phyloP scores from a whole-genome alignment of 2,888 invertebrate genomes.

The Oligia fasciuncula region DNA sequence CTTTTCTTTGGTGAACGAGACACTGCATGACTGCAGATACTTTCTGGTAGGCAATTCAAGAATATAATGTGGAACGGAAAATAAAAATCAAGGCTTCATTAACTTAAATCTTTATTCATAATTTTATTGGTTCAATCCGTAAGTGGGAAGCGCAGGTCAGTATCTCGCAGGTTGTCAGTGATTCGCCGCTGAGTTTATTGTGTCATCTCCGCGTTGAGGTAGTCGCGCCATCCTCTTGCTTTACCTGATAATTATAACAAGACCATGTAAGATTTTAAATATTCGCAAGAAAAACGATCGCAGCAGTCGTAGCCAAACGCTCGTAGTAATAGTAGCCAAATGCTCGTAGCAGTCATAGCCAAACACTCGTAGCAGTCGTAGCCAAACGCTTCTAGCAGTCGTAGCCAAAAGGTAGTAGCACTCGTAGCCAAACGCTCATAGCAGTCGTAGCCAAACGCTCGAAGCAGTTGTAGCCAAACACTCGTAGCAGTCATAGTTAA shows the following conservation, averaged over 20 bases:
- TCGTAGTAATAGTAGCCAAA: background rate
- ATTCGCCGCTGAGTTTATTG: slow-evolving; percentile 79
- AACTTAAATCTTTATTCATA: background rate
- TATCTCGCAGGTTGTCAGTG: slow-evolving; percentile 50
- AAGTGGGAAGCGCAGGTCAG: slow-evolving; percentile 84
- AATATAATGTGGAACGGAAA: background rate
- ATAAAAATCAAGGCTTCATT: background rate
- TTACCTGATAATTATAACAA: slow-evolving; percentile 29
- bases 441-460: background rate
- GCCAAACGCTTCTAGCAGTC: background rate
- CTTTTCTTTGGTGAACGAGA: background rate
- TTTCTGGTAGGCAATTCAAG: background rate
- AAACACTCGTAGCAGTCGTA: background rate
- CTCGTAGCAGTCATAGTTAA: background rate
- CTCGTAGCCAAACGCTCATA: background rate
- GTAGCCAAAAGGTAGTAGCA: background rate
- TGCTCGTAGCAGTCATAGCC: too few relatives aligned
- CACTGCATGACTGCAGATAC: background rate
- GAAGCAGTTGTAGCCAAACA: too few relatives aligned
- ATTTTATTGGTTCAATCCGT: slow-evolving; percentile 18
- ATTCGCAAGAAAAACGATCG: too few relatives aligned
- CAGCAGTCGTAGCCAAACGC: too few relatives aligned
- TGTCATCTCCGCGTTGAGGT: slow-evolving; percentile 90
- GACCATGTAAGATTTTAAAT: background rate
- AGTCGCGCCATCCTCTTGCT: slow-evolving; percentile 30